These are phyloP conservation scores for Microcebus jonahi DNA, from an alignment of 2,113 vertebrate genomes.

Conservation along the genomic window DNA sequence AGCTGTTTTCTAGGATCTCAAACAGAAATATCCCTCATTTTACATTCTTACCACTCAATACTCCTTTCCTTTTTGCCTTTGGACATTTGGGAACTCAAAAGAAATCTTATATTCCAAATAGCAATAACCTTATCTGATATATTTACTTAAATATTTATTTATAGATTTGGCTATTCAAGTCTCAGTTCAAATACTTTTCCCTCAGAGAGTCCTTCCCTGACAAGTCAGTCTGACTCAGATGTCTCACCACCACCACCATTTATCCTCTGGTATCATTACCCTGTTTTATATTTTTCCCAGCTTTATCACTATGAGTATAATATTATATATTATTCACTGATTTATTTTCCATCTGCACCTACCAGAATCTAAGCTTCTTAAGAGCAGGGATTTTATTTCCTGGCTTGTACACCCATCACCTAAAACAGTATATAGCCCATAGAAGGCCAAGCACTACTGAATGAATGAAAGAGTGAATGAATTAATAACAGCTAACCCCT, in stretches of 20 bases:
- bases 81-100: constrained; percentile 5
- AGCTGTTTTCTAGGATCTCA: constrained; percentile 1
- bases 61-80: constrained; percentile 38
- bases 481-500: neutral
- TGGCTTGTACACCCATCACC: neutral
- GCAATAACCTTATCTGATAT: neutral
- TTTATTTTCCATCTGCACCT: neutral
- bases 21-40: constrained; percentile 39
- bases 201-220: neutral
- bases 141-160: constrained; percentile 38
- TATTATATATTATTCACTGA: neutral
- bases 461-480: neutral
- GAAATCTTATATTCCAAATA: constrained; percentile 28
- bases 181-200: constrained; percentile 35
- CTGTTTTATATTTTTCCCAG: constrained; percentile 8
- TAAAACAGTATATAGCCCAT: neutral
- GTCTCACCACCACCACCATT: neutral
- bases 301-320: neutral
- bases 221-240: neutral
- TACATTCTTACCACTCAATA: constrained; percentile 25
- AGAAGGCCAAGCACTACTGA: neutral
- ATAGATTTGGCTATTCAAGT: neutral
- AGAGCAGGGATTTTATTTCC: constrained; percentile 34
- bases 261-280: neutral
- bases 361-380: constrained; percentile 21